phyloP scores from a whole-genome alignment of 2,888 invertebrate species.

The Perithous albicinctus region DNA sequence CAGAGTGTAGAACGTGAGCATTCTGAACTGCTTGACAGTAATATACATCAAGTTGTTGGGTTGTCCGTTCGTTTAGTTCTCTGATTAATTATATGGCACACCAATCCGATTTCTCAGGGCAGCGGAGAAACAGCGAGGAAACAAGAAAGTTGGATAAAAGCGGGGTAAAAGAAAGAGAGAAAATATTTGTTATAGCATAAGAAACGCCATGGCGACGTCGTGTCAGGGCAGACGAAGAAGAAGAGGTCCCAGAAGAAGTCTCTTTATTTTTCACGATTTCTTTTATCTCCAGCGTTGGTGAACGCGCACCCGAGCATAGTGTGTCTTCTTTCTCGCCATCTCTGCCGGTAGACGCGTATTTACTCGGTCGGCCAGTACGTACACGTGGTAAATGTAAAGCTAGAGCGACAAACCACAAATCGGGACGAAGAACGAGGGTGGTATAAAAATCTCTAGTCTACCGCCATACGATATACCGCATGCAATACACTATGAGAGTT shows the following conservation, averaged over 20 bases:
- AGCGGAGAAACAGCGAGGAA: not conserved
- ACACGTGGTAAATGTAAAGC: conserved; percentile 20
- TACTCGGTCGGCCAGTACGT: conserved; percentile 4
- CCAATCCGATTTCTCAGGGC: conserved; percentile 31
- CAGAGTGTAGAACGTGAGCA: not conserved
- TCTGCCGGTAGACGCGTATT: not conserved
- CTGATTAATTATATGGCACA: conserved; percentile 45
- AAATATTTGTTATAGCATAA: not conserved
- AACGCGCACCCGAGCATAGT: not conserved
- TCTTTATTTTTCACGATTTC: conserved; percentile 42
- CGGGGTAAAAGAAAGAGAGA: not conserved
- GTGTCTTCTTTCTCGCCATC: not conserved
- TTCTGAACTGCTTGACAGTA: conserved; percentile 29
- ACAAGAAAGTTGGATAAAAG: not conserved
- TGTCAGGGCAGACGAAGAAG: conserved; percentile 3
- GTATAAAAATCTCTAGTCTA: not conserved
- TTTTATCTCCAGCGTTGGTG: conserved; percentile 29
- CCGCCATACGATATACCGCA: not conserved
- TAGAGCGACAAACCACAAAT: conserved; percentile 3
- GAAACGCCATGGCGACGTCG: not conserved
- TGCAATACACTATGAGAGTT: not conserved
- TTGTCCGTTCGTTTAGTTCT: conserved; percentile 34
- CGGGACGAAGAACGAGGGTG: conserved; percentile 6
- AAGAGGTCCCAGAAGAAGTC: conserved; percentile 25
- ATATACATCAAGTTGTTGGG: conserved; percentile 34